Percentiles rank a stretch among this genome's conserved stretches.
These are phyloP conservation scores for Micromesistius poutassou DNA, from an alignment of 2,797 vertebrate species.

Conservation along the genomic window DNA sequence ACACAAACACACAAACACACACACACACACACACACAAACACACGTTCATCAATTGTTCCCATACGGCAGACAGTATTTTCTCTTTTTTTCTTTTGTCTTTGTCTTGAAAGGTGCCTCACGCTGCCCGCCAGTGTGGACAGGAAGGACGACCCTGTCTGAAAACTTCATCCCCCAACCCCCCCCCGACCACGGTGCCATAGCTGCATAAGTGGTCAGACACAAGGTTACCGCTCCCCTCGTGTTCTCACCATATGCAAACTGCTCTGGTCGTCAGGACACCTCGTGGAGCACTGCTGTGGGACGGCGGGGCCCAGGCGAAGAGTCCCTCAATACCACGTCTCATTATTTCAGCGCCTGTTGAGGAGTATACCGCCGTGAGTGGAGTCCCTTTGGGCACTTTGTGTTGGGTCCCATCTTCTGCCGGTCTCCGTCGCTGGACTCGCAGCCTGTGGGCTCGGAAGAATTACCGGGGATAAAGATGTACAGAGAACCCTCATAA, in stretches of 20 bases:
- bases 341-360: not conserved
- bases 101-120: not conserved
- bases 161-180: not conserved
- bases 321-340: not conserved
- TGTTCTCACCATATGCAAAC: not conserved
- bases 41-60: not conserved
- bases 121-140: not conserved
- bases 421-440: slow-evolving; percentile 39
- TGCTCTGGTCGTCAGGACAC: not conserved
- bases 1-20: not conserved
- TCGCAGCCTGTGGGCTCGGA: slow-evolving; percentile 67
- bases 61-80: not conserved
- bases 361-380: not conserved
- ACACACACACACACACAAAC: not conserved
- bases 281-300: not conserved
- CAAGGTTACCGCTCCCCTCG: not conserved
- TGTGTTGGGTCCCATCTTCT: not conserved
- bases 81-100: not conserved
- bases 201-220: not conserved
- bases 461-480: slow-evolving; percentile 39
- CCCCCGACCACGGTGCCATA: too few relatives aligned
- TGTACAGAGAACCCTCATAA: slow-evolving; percentile 53
- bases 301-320: not conserved
- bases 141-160: not conserved
- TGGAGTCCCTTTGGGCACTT: not conserved